Evolutionary conservation across 1,140 invertebrate genomes (phyloP).

Genomic region (Fopius arisanus): DNA sequence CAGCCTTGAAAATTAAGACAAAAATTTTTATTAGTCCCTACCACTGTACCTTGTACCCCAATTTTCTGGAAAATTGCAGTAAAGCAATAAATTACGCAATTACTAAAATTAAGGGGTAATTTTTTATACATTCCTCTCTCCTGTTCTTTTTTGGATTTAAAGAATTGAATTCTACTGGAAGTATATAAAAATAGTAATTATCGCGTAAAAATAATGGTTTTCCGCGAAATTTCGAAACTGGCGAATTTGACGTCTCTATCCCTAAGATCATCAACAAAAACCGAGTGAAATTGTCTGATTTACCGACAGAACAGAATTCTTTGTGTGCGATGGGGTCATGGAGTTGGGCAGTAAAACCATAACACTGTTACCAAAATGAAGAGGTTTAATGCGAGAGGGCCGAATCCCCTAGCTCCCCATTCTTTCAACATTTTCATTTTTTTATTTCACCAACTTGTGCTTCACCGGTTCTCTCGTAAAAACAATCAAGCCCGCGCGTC

Average conservation of each 20-base stretch:
- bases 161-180: background rate
- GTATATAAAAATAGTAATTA: background rate
- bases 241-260: background rate
- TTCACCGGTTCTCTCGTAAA: background rate
- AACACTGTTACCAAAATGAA: conserved; percentile 60
- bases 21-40: too few species aligned
- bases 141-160: too few species aligned
- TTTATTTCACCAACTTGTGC: background rate
- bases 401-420: background rate
- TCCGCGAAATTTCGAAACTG: background rate
- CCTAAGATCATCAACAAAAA: background rate
- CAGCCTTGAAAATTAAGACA: too few species aligned
- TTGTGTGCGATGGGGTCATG: background rate
- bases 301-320: background rate
- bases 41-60: too few species aligned
- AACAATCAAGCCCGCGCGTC: conserved; percentile 7
- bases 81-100: too few species aligned
- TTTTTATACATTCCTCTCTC: too few species aligned
- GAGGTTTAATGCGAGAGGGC: conserved; percentile 51
- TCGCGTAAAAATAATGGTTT: background rate
- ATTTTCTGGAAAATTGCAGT: too few species aligned
- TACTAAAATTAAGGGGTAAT: too few species aligned
- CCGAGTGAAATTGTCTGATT: background rate
- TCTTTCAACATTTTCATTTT: background rate
- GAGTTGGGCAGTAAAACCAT: conserved; percentile 50